Percentiles rank a stretch among this genome's conserved stretches.
Conservation (phyloP, 2,797 vertebrate genomes). For the Smutsia temminckii region DNA sequence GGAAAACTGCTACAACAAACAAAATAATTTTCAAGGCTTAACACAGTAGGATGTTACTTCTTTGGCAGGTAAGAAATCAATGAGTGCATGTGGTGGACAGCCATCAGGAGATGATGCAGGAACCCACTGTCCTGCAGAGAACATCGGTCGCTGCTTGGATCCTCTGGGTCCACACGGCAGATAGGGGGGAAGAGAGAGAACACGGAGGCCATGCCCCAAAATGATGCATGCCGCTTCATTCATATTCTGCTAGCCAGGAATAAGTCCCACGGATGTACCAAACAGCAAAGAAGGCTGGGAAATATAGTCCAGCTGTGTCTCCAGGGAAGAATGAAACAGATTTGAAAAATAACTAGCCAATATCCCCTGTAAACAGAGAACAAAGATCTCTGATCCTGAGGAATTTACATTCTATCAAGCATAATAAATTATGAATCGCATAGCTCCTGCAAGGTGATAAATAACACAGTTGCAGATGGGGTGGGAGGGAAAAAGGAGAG, state of each 20-base stretch:
- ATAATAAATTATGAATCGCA: background rate
- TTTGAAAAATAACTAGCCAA: background rate
- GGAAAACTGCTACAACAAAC: background rate
- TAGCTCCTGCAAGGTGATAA: constrained; percentile 4
- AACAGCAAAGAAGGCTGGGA: background rate
- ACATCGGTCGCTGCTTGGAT: background rate
- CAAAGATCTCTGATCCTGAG: background rate
- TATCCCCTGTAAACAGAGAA: background rate
- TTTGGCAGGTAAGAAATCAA: background rate
- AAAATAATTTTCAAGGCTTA: background rate
- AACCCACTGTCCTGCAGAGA: background rate
- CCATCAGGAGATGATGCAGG: background rate
- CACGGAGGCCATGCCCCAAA: background rate
- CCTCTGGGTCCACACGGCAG: background rate
- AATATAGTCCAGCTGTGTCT: background rate
- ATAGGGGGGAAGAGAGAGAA: background rate
- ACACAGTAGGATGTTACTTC: background rate
- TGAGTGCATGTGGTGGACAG: background rate
- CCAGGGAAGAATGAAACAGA: background rate
- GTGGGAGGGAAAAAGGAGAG: background rate
- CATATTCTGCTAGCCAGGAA: background rate
- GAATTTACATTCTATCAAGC: background rate
- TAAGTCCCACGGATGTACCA: background rate
- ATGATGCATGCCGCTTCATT: background rate
- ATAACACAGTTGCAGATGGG: background rate